phyloP scores from a whole-genome alignment of 53 echinoderm and acorn worm species.

The Actinopyga echinites region DNA sequence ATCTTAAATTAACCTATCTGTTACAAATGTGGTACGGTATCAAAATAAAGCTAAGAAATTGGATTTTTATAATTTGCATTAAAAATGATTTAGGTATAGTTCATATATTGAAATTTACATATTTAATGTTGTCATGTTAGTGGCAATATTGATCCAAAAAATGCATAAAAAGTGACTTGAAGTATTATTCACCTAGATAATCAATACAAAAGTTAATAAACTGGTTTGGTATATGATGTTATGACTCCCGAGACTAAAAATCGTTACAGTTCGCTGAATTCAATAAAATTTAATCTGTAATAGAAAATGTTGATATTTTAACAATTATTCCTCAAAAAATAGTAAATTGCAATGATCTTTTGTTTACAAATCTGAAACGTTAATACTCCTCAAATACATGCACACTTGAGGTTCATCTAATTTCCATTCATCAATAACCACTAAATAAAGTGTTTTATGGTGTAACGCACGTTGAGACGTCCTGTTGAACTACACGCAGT shows the following conservation, averaged over 20 bases:
- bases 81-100: neutral
- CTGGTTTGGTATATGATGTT: neutral
- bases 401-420: neutral
- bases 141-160: neutral
- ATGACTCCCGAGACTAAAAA: neutral
- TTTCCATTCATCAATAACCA: neutral
- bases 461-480: neutral
- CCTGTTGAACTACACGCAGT: neutral
- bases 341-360: neutral
- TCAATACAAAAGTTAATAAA: neutral
- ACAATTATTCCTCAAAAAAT: neutral
- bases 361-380: slow-evolving; percentile 4
- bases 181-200: neutral
- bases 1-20: neutral
- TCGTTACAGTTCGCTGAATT: neutral
- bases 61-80: neutral
- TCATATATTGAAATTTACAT: neutral
- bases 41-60: neutral
- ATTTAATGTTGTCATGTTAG: neutral
- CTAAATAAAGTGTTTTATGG: neutral
- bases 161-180: neutral
- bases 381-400: neutral
- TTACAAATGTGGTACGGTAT: slow-evolving; percentile 16
- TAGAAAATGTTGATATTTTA: neutral
- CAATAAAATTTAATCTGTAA: neutral